Conservation (phyloP, 2,113 vertebrate genomes). For the Xiphophorus maculatus region DNA sequence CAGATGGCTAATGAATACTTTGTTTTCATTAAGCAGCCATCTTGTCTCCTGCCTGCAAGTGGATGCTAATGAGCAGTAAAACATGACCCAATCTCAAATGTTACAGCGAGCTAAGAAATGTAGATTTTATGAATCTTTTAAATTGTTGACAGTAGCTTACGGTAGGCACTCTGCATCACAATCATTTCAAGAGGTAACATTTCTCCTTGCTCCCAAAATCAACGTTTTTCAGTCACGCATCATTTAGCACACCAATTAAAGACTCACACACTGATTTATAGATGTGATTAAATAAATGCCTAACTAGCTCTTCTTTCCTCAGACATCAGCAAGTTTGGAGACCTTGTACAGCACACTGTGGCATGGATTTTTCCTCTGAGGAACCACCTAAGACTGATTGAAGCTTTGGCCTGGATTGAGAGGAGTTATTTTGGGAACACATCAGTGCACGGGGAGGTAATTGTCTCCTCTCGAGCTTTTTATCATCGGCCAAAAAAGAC, state of each 20-base stretch:
- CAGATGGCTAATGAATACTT: no score
- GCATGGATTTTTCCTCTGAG: conserved; percentile 51
- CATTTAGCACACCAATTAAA: background rate
- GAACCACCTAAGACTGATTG: conserved; percentile 65
- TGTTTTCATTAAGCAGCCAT: no score
- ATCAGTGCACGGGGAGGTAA: conserved; percentile 66
- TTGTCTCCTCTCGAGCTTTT: conserved; percentile 75
- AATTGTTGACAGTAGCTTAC: no score
- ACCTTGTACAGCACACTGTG: conserved; percentile 36
- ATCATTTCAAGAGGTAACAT: background rate
- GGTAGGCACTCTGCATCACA: background rate
- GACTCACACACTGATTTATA: background rate
- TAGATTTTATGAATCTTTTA: no score
- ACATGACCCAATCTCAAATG: no score
- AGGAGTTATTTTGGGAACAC: conserved; percentile 75
- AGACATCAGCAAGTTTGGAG: conserved; percentile 29
- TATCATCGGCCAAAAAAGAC: conserved; percentile 50
- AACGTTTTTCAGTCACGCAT: background rate
- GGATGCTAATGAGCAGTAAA: no score
- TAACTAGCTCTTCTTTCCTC: conserved; percentile 10
- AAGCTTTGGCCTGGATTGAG: conserved; percentile 71
- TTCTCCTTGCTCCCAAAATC: background rate
- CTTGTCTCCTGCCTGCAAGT: no score
- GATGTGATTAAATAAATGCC: background rate
- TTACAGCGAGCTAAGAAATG: no score